Evolutionary conservation across 35 echinoderm and acorn worm species (phyloP).

Genomic region (Diadema setosum): DNA sequence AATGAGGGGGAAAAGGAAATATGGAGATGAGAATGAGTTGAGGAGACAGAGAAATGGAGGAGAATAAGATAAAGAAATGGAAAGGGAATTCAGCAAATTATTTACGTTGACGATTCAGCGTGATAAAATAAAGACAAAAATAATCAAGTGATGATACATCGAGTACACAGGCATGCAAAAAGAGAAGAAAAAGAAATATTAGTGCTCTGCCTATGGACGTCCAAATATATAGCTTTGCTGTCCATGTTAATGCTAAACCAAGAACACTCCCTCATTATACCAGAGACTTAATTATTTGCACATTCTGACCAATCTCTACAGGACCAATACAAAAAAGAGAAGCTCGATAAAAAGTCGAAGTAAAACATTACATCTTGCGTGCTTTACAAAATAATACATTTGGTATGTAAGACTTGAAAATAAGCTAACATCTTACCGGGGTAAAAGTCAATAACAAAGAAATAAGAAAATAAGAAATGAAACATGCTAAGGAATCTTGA

Average conservation of each 20-base stretch:
- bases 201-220: neutral
- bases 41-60: neutral
- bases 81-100: neutral
- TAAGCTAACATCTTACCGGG: no score
- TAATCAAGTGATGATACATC: no score
- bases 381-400: conserved; percentile 15
- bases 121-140: neutral
- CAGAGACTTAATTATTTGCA: neutral
- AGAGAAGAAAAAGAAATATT: neutral
- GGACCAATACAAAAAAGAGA: neutral
- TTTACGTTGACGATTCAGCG: neutral
- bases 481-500: no score
- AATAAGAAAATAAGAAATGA: no score
- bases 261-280: neutral
- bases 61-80: neutral
- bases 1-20: no score
- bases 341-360: neutral
- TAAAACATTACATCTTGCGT: neutral
- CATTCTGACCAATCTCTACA: neutral
- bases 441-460: no score
- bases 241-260: neutral
- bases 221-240: neutral
- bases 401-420: no score
- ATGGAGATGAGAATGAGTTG: no score
- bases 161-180: neutral